phyloP scores from a whole-genome alignment of 2,113 vertebrate species.

The Etheostoma spectabile region DNA sequence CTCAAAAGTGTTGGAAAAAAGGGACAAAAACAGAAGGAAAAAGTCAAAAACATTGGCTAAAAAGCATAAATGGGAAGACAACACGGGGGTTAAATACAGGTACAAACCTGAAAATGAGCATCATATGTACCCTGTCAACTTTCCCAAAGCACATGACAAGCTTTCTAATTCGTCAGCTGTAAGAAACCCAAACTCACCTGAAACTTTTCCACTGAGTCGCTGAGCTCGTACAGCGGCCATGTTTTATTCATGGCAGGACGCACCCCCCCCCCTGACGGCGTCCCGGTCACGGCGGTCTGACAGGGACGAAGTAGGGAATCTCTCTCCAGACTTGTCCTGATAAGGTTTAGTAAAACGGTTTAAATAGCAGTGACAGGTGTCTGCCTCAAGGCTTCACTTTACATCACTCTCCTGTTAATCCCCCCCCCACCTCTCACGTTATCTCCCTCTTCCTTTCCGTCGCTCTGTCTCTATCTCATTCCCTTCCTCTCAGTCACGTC shows the following conservation, averaged over 20 bases:
- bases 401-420: constrained; percentile 71
- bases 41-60: too few relatives aligned
- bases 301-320: constrained; percentile 43
- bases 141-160: not conserved
- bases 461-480: constrained; percentile 44
- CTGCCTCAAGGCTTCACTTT: constrained; percentile 66
- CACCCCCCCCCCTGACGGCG: constrained; percentile 15
- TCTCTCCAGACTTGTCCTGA: constrained; percentile 60
- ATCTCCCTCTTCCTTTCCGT: constrained; percentile 61
- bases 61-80: too few relatives aligned
- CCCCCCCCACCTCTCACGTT: constrained; percentile 7
- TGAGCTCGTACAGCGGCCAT: constrained; percentile 13
- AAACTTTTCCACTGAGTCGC: constrained; percentile 18
- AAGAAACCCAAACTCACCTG: not conserved
- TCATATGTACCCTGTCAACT: not conserved
- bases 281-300: constrained; percentile 40
- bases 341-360: constrained; percentile 64
- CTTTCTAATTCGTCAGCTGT: constrained; percentile 23
- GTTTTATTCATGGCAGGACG: constrained; percentile 68
- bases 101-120: too few relatives aligned
- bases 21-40: too few relatives aligned
- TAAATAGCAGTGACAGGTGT: constrained; percentile 71
- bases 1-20: too few relatives aligned
- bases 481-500: constrained; percentile 44
- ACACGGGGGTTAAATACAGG: too few relatives aligned